Base-by-base conservation (phyloP, 2,888 invertebrate genomes). In the Cheiracanthium punctorium region DNA sequence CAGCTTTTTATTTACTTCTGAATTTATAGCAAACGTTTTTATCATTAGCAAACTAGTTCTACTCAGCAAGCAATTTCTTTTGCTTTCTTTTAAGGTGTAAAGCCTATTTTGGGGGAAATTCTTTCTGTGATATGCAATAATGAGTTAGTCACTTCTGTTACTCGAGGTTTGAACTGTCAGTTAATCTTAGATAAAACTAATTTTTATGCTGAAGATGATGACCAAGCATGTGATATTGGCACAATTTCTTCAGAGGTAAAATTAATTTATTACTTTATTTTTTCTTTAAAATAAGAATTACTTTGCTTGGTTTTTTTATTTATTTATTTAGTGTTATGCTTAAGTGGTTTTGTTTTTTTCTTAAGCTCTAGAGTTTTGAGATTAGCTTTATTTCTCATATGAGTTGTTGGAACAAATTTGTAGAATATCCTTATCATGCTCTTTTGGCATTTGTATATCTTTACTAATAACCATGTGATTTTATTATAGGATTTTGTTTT, bases 131-230 rank as follows among this genome's bases (percentile, higher is more conserved):
- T 88, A n/a, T 52, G 33, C 29, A 65, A 80, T 1, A 33, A 52
- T 24, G 33, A 80, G 1, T 14, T 80, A 5, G 80, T 80, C 12
- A 29, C 71, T 33, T 48, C 4, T 37, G 75, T 80, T 29, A 17
- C 41, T 2, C n/a, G 75, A 24, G 84, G 80, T 17, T 32, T 77
- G 5, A 74, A 71, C 28, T 88, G 75, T 71, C 67, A 64, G 20
- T 10, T 88, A 24, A 30, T 96, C 17, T 93, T 95, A 5, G 94
- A 95, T 91, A 93, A 93, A 90, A 96, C 95, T 43, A 94, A 94
- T 91, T 95, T 96, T 91, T 96, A 95, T 91, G 93, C 94, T 88
- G 95, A 95, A 91, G 94, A 95, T 79, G 96, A 96, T 5, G 96
- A 96, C 0, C 97, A 97, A 90, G 92, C 93, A 0, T 93, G 94